phyloP scores from a whole-genome alignment of 2,797 vertebrate species.

The Sciaenops ocellatus region DNA sequence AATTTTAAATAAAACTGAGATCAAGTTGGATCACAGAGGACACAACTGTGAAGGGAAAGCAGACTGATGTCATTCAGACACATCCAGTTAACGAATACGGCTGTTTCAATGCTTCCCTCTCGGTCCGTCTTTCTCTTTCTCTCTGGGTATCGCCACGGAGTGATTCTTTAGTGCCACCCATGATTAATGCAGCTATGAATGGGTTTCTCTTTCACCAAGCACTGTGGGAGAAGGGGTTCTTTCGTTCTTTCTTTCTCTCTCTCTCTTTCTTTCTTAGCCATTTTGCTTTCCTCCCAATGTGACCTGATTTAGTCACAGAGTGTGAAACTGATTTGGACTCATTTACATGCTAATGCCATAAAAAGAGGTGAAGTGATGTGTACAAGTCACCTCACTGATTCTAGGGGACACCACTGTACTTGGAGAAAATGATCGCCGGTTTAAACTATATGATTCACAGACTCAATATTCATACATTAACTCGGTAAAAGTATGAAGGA shows the following conservation, averaged over 20 bases:
- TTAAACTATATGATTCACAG: slow-evolving; percentile 25
- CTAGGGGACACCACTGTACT: slow-evolving; percentile 19
- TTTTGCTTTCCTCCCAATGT: slow-evolving; percentile 65
- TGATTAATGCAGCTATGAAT: slow-evolving; percentile 79
- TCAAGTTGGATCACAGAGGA: slow-evolving; percentile 15
- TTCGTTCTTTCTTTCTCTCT: slow-evolving; percentile 34
- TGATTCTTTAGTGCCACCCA: slow-evolving; percentile 70
- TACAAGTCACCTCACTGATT: slow-evolving; percentile 59
- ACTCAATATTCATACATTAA: slow-evolving; percentile 12
- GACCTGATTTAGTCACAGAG: slow-evolving; percentile 69
- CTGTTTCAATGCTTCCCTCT: slow-evolving; percentile 50
- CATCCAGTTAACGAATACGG: slow-evolving; percentile 35
- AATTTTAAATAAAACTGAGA: slow-evolving; percentile 34
- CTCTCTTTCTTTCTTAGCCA: slow-evolving; percentile 45
- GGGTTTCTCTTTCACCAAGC: slow-evolving; percentile 68
- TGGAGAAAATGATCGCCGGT: slow-evolving; percentile 21
- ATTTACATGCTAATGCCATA: slow-evolving; percentile 79
- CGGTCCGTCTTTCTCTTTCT: slow-evolving; percentile 27
- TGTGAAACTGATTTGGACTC: slow-evolving; percentile 79
- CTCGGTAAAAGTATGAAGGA: not conserved
- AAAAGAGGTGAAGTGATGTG: slow-evolving; percentile 64
- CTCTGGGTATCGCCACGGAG: slow-evolving; percentile 52
- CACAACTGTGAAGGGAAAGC: slow-evolving; percentile 33
- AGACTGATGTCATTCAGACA: slow-evolving; percentile 44
- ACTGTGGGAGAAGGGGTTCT: slow-evolving; percentile 61